Percentiles rank a stretch among this genome's conserved stretches.
These are phyloP conservation scores for Dendrolimus punctatus DNA, from an alignment of 1,140 invertebrate genomes.

Conservation along the genomic window DNA sequence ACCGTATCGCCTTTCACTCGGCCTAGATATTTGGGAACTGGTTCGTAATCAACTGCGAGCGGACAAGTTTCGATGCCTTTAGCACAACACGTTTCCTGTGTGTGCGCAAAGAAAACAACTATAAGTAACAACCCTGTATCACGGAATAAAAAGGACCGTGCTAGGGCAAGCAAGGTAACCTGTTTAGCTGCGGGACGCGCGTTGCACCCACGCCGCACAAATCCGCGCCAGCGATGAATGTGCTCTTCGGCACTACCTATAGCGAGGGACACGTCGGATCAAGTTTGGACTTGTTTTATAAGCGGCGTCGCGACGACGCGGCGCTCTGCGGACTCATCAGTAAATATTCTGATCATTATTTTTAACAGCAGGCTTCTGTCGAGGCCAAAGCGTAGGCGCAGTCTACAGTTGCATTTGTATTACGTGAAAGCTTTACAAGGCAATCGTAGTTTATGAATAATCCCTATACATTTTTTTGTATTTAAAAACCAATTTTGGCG, in stretches of 20 bases:
- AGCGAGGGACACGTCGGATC: conserved; percentile 32
- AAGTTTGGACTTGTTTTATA: conserved; percentile 54
- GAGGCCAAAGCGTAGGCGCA: conserved; percentile 23
- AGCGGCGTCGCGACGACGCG: conserved; percentile 12
- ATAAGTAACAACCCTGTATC: conserved; percentile 37
- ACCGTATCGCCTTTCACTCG: conserved; percentile 63
- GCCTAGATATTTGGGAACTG: conserved; percentile 67
- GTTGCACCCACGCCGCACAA: conserved; percentile 58
- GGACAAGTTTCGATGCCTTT: conserved; percentile 26
- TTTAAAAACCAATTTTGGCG: too few species aligned
- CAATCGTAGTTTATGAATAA: too few species aligned
- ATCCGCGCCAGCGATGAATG: conserved; percentile 38
- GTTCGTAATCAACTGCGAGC: conserved; percentile 54
- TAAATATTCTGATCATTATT: conserved; percentile 5
- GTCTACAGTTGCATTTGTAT: conserved; percentile 33
- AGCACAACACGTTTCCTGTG: conserved; percentile 29
- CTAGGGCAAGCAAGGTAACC: conserved; percentile 51
- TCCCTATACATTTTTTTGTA: too few species aligned
- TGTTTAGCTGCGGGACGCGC: conserved; percentile 48
- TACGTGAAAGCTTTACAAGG: conserved; percentile 7
- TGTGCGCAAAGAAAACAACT: conserved; percentile 8
- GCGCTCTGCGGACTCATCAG: neutral
- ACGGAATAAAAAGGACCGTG: conserved; percentile 47
- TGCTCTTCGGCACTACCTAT: conserved; percentile 23
- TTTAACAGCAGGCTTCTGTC: conserved; percentile 6